Conservation (phyloP, 2,113 vertebrate species). For the Uria lomvia region DNA sequence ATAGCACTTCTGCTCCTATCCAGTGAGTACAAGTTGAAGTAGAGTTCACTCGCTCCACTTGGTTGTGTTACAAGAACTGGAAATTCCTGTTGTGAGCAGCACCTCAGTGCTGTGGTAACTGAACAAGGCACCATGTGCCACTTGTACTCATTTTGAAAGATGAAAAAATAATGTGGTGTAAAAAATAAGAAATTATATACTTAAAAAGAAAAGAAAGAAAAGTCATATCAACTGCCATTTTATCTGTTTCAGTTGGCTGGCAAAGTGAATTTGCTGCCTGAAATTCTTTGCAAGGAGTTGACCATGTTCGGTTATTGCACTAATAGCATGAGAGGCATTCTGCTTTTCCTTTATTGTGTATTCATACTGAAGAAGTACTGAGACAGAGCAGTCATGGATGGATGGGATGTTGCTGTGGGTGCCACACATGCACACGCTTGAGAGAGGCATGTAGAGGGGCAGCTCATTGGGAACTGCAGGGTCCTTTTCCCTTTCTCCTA, state of each 20-base stretch:
- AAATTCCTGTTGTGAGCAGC: not conserved
- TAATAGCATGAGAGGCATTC: not conserved
- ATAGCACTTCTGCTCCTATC: not conserved
- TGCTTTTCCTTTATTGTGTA: not conserved
- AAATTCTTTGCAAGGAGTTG: not conserved
- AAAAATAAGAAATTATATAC: not conserved
- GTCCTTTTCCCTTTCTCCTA: not conserved
- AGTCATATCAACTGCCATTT: not conserved
- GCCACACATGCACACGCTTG: fast-evolving
- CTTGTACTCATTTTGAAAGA: not conserved
- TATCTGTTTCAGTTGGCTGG: not conserved
- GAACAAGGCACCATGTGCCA: fast-evolving
- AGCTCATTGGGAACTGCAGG: not conserved
- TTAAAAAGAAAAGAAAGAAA: not conserved
- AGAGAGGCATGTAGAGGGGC: fast-evolving
- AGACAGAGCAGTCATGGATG: fast-evolving
- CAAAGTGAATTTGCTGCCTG: not conserved
- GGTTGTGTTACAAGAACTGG: not conserved
- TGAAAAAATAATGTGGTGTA: not conserved
- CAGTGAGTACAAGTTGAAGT: not conserved
- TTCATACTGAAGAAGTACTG: not conserved
- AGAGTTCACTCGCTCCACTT: not conserved
- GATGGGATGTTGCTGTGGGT: no score
- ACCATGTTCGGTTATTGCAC: not conserved
- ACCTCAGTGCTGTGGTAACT: not conserved